Evolutionary conservation across 1,140 invertebrate species (phyloP), one percentile per base, ranked within the genome.

Genomic region (Drosophila lini): DNA sequence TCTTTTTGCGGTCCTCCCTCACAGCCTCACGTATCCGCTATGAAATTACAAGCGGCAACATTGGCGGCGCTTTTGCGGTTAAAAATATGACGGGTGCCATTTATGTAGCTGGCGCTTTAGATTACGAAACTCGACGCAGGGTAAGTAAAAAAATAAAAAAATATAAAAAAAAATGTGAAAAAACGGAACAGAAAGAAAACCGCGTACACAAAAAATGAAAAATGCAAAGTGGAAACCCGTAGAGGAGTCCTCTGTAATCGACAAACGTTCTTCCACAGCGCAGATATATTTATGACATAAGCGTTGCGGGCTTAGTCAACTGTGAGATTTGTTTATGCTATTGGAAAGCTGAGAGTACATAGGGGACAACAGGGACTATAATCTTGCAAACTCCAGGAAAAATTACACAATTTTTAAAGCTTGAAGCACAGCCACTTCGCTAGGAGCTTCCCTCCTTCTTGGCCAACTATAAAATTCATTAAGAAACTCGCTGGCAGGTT

Each of bases 31-130:
- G 97, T 95, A 98, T 99, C 95, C 97, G 97, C 94, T 99, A 99
- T 94, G 97, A 98, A 95, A 99, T 99, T 93, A 98, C 97, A 93
- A 97, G 97, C 95, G 98, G 98, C 94, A 99, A 99, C 95, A 96
- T 98, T 95, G 98, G 98, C 71, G 98, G 98, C 86, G 97, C 98
- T 34, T 99, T 99, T 93, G 97, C 97, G 69, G 98, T 99, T 73
- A 98, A 99, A 93, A 98, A 98, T 93, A 97, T 97, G 95, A 98
- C 98, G 68, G 98, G 98, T 74, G 97, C 97, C 91, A 99, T 99
- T 93, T 99, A 98, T 93, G 98, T 99, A 48, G 97, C 98, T 22
- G 97, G 98, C 67, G 97, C 97, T 42, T 94, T 98, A 75, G 97
- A 98, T 93, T 98, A 98, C 92, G 97, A 98, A 93, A 97, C 97